Base-by-base conservation (phyloP, 2,113 vertebrate species). In the Nothocercus julius region DNA sequence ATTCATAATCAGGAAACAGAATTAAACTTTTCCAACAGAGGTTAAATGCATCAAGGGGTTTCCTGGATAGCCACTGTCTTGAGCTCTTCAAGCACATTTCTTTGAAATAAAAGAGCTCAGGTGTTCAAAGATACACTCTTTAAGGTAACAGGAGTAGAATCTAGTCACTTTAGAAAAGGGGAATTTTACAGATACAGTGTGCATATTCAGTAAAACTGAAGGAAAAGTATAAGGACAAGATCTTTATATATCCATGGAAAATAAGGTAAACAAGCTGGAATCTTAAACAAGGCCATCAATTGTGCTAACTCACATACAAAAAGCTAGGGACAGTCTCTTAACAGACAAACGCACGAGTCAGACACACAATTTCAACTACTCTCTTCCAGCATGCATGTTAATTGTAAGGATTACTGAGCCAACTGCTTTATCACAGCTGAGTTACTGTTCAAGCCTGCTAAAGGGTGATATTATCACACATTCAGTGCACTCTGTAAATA, bases 401-500 rank as follows among this genome's bases (percentile, higher is more conserved):
- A 81, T 93, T 42, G 6, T 42, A 87, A 95, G 96, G 97, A 97
- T 97, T 96, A 98, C 96, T 95, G 91, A 98, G 97, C 94, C 97
- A 97, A 97, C 97, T 98, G 98, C 95, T 97, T 92, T 95, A 94
- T 95, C 94, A 96, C 94, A 96, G 92, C 87, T 95, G 93, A 93
- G 96, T 97, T 97, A 95, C 83, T 95, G 66, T 74, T 85, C 97
- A 97, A 98, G 98, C 97, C 97, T 97, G 93, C 97, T 97, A 92
- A 96, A 90, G 92, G 96, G 89, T 96, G 91, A 97, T 92, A 97
- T 92, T 91, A 97, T 96, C 96, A 97, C 97, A 97, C 96, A 98
- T 95, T 96, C 98, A 98, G 97, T 97, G 97, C 97, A 97, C 95
- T 97, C 96, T 85, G 96, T 97, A 98, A 99, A 98, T 99, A 99